These are phyloP conservation scores for Drosophila nigricruria DNA, from an alignment of 2,888 invertebrate genomes.

Conservation along the genomic window DNA sequence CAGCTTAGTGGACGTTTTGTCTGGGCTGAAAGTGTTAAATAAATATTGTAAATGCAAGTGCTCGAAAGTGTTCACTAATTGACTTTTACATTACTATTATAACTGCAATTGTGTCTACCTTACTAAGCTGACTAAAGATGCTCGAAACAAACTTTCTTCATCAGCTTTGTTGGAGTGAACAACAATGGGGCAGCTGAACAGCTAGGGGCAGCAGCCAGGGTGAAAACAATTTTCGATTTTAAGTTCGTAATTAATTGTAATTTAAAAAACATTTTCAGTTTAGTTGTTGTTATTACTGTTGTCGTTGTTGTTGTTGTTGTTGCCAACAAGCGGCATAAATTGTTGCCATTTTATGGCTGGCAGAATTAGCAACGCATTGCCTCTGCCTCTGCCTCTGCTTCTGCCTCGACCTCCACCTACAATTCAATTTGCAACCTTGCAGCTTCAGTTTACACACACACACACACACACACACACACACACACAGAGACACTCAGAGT, in stretches of 20 bases:
- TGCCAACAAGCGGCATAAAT: slow-evolving; percentile 47
- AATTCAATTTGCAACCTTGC: slow-evolving; percentile 69
- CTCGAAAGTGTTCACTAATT: slow-evolving; percentile 66
- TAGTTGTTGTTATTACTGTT: neutral
- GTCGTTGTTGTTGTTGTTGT: slow-evolving; percentile 3
- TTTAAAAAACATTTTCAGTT: slow-evolving; percentile 53
- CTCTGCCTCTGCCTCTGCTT: slow-evolving; percentile 29
- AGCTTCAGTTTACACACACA: slow-evolving; percentile 35
- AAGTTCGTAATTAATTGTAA: slow-evolving; percentile 67
- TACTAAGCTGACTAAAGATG: slow-evolving; percentile 10
- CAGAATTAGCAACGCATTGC: slow-evolving; percentile 63
- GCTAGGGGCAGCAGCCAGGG: slow-evolving; percentile 28
- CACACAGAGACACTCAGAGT: neutral
- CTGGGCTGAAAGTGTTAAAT: slow-evolving; percentile 63
- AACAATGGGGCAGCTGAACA: slow-evolving; percentile 11
- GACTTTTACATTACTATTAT: slow-evolving; percentile 41
- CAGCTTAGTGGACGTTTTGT: slow-evolving; percentile 22
- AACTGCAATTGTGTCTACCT: slow-evolving; percentile 45
- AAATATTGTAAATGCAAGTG: slow-evolving; percentile 33
- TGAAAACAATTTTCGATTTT: slow-evolving; percentile 64
- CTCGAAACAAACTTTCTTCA: slow-evolving; percentile 58
- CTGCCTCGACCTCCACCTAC: slow-evolving; percentile 72
- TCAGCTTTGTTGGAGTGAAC: slow-evolving; percentile 23
- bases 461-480: slow-evolving; percentile 17
- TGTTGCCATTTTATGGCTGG: slow-evolving; percentile 59